Evolutionary conservation across 2,797 vertebrate genomes (phyloP), one percentile per base, ranked within the genome.

Genomic region (Perodicticus potto): DNA sequence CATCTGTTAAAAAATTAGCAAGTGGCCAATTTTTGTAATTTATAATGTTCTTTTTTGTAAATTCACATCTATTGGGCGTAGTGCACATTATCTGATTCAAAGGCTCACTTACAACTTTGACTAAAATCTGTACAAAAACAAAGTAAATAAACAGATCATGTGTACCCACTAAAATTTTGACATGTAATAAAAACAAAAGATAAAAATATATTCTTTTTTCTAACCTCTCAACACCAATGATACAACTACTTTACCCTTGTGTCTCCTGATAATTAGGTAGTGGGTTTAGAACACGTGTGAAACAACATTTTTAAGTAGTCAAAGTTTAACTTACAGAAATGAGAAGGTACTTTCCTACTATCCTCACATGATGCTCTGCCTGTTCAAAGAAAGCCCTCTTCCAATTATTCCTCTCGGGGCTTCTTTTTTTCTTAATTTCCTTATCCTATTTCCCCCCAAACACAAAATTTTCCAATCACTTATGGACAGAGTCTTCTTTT

Each of bases 1-100:
- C 97, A 92, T 92, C 72, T 91, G 59, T 95, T 93, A 81, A 85
- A 61, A 83, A 77, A 81, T 82, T 78, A 96, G 73, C 34, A 93
- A 80, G 76, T 73, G 34, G 86, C 76, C 22, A 78, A 74, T 70
- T 91, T 85, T 95, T 49, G 78, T 20, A 49, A 20, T 27, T 86
- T 73, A 72, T 88, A 91, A 78, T 25, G 22, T 40, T 45, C 3
- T 16, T 37, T 57, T 40, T 55, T 20, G 49, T 53, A 53, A 53
- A 53, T 53, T 53, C 49, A 17, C 49, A 53, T 53, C 49, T 53
- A 16, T 53, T 53, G 49, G 49, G 49, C 49, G 16, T 53, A 53
- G 49, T 14, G 14, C 14, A 16, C 49, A 53, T 53, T 53, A 53
- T 53, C 49, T 53, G 49, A 53, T 14, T 16, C 49, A 53, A 53